These are phyloP conservation scores for Diprion similis DNA, from an alignment of 1,140 invertebrate genomes.

Conservation along the genomic window DNA sequence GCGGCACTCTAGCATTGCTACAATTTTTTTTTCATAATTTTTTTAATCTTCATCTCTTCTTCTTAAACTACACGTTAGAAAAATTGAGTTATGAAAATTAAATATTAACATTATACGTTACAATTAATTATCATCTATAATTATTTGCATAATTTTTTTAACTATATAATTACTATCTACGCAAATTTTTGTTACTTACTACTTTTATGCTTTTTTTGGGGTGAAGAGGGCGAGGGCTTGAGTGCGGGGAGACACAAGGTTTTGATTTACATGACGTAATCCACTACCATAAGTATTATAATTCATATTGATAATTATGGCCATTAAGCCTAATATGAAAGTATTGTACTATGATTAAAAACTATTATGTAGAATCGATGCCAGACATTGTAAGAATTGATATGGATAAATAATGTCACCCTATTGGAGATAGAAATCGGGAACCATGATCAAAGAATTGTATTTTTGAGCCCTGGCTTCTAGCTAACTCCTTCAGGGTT, in stretches of 20 bases:
- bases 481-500: too few species aligned
- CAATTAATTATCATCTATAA: background rate
- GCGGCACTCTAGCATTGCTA: background rate
- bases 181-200: background rate
- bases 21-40: background rate
- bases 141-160: background rate
- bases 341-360: too few species aligned
- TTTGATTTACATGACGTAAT: background rate
- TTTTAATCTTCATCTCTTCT: background rate
- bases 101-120: background rate
- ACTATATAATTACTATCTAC: conserved; percentile 4
- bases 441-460: too few species aligned
- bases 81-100: conserved; percentile 3
- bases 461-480: too few species aligned
- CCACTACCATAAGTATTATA: background rate
- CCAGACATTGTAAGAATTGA: too few species aligned
- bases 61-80: conserved; percentile 6
- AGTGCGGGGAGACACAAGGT: background rate
- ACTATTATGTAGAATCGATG: too few species aligned
- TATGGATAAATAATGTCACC: too few species aligned
- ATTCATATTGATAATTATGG: background rate
- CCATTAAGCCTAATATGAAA: too few species aligned
- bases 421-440: too few species aligned
- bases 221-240: background rate
- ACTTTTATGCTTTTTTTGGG: background rate